Conservation (phyloP, 1,140 invertebrate genomes). For the Aphelenchoides avenae region DNA sequence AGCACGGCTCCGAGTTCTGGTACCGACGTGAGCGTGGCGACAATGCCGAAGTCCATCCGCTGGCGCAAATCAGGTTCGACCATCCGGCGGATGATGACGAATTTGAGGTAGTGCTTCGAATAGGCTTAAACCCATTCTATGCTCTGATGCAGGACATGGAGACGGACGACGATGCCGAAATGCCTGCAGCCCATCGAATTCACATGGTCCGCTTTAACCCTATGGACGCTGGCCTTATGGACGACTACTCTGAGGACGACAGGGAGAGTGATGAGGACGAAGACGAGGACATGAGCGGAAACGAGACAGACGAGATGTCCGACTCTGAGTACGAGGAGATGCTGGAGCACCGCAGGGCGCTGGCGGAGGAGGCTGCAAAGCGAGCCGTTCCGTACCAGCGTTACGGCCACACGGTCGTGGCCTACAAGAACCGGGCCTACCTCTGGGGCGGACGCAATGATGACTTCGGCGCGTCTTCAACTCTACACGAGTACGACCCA, state of each 20-base stretch:
- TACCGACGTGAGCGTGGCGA: no score
- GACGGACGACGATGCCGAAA: neutral
- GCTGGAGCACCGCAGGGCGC: neutral
- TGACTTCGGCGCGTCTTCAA: conserved; percentile 70
- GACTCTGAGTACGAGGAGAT: conserved; percentile 7
- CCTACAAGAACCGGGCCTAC: conserved; percentile 72
- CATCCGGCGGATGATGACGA: conserved; percentile 10
- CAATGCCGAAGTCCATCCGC: no score
- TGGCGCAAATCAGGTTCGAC: conserved; percentile 5
- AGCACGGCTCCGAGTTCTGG: neutral
- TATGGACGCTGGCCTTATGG: neutral
- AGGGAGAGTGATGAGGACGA: conserved; percentile 16
- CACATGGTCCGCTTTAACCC: neutral
- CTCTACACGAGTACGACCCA: conserved; percentile 75
- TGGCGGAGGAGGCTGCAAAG: conserved; percentile 7
- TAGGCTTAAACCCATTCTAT: neutral
- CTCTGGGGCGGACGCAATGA: conserved; percentile 88
- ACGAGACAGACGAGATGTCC: conserved; percentile 20
- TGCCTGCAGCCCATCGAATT: neutral
- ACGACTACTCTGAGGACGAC: neutral
- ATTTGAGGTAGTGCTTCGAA: neutral
- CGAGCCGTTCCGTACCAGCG: conserved; percentile 63
- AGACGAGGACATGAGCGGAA: conserved; percentile 1
- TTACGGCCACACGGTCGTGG: conserved; percentile 82
- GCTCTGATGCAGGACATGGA: neutral